Evolutionary conservation across 2,113 vertebrate genomes (phyloP), one percentile per base, ranked within the genome.

Genomic region (Crotalus horridus): DNA sequence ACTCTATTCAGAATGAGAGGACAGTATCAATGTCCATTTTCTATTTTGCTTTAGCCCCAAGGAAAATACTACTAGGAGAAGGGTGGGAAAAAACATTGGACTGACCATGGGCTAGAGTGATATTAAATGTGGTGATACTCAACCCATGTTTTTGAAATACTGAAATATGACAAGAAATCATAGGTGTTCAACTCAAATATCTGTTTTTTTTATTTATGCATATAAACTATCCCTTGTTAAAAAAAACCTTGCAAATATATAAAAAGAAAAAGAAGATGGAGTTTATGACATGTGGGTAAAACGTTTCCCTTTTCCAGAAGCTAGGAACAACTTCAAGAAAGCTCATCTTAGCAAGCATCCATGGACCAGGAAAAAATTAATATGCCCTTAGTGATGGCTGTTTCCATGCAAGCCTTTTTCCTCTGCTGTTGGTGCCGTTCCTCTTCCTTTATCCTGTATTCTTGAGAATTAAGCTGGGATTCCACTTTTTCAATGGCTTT

Each of bases 1-100:
- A 85, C 51, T 26, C 92, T 93, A 89, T 81, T 94, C 93, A 90
- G 58, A 85, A n/a, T 88, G 89, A 94, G 53, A 81, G 2, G 7
- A 26, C 10, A 33, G 29, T 12, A 55, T 51, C 93, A 93, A 89
- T 53, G 89, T 81, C 39, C 43, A 2, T 64, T 55, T 39, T 6
- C 46, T 39, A 54, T 93, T 90, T 29, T 92, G 8, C 81, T 92
- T 91, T 59, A 46, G 90, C 54, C 20, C 56, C 91, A 91, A 85
- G 85, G 43, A 54, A 81, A 43, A 43, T 43, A 11, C 17, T 88
- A 39, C 20, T 56, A 85, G 61, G 1, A 64, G 24, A 51, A 81
- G 39, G 74, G 90, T 51, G 89, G 20, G 59, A 39, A 89, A 24
- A 46, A 85, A 54, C 53, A 55, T 24, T 81, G 51, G 21, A 6